phyloP scores from a whole-genome alignment of 2,113 vertebrate species.

The Hypocryptadius cinnamomeus region DNA sequence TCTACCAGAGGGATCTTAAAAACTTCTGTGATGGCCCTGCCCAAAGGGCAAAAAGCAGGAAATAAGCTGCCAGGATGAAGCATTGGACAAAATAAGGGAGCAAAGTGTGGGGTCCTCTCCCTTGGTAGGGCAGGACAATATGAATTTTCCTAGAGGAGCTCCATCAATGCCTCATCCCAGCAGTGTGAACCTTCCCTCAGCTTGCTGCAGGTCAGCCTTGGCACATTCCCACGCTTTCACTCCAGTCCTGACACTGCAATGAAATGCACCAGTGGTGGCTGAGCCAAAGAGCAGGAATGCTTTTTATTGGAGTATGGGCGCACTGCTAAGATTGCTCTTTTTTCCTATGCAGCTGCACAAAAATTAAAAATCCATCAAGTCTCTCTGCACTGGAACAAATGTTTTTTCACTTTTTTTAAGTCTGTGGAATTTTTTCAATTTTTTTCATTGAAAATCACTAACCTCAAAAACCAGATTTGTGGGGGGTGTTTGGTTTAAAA shows the following conservation, averaged over 20 bases:
- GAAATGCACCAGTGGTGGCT: not conserved
- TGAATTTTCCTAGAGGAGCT: not conserved
- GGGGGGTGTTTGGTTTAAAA: not conserved
- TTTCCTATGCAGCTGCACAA: not conserved
- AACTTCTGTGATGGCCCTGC: no score
- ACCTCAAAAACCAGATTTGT: not conserved
- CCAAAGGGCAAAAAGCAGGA: not conserved
- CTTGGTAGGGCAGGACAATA: fast-evolving
- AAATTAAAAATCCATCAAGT: not conserved
- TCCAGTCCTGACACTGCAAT: not conserved
- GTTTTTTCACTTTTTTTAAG: not conserved
- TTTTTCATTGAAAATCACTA: not conserved
- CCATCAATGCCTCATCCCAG: not conserved
- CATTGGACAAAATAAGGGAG: not conserved
- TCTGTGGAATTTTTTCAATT: not conserved
- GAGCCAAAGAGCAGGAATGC: not conserved
- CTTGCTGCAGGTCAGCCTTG: not conserved
- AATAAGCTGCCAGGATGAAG: not conserved
- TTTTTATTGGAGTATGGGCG: not conserved
- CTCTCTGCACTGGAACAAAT: not conserved
- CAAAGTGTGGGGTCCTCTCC: not conserved
- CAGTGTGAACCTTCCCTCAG: not conserved
- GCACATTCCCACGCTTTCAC: not conserved
- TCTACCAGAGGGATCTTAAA: not conserved
- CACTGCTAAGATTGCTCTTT: not conserved